Base-by-base conservation (phyloP, 1,140 invertebrate species). In the Stegodyphus mimosarum region DNA sequence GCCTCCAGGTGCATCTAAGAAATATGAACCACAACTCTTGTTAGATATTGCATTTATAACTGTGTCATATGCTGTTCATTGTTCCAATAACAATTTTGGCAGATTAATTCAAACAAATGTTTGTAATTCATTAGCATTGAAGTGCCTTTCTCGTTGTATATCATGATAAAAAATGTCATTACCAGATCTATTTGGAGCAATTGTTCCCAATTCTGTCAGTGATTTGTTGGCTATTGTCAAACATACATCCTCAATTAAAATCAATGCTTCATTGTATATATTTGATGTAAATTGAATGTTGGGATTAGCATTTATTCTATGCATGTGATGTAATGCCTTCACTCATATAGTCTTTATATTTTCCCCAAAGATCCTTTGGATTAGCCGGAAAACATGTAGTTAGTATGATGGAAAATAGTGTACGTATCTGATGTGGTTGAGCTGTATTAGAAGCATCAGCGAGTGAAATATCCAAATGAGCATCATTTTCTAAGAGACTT, bases 221-320 rank as follows among this genome's bases (percentile, higher is more conserved):
- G 33, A 49, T 86, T 84, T 76, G 80, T 79, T 7, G 1, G 74
- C 10, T 33, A 63, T 76, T 48, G 48, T 18, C 15, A 76, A 63
- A 48, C 74, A 76, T 48, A 55, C 10, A 86, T 91, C 89, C 88
- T 91, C 90, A 83, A 90, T 88, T 72, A 85, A 69, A 67, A 90
- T 87, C 78, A 91, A 89, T 75, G 88, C 88, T 77, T 89, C 83
- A 18, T 67, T 67, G 72, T 74, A 74, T 74, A 74, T 74, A 74
- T 74, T 74, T 74, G 72, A 48, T 74, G 72, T 74, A 74, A 74
- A 74, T 6, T 74, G 72, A 74, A 74, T 74, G 72, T 74, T 74
- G 33, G 72, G 72, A 74, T 74, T 74, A 74, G 11, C 72, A 74
- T 48, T 74, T 74, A 74, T 74, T 74, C 72, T 74, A 74, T 6